Base-by-base conservation (phyloP, 2,888 invertebrate species). In the Lasioglossum figueresi region DNA sequence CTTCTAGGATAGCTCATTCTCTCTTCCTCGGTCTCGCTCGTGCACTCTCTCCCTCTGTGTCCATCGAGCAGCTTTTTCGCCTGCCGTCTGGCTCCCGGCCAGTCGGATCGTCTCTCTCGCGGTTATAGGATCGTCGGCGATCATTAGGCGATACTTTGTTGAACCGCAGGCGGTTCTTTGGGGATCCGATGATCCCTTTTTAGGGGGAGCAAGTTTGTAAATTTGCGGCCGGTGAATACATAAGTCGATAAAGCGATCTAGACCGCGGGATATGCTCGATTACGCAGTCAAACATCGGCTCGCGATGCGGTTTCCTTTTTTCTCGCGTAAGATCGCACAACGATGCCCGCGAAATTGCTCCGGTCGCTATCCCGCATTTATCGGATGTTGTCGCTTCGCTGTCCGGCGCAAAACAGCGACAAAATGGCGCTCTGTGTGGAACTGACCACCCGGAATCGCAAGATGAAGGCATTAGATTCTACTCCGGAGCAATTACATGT, bases 111-210 rank as follows among this genome's bases (percentile, higher is more conserved):
- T 79, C 78, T 63, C 56, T 56, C 78, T 63, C 75, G 83, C 78
- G 71, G 74, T 66, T 76, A 72, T 52, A 27, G 45, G 66, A 75
- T 80, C 31, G 59, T 71, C 40, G 48, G 40, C 16, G 72, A 84
- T 84, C 76, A 79, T 85, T 37, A 63, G 40, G 16, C 59, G 40
- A 77, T 77, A 48, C 48, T 77, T 70, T 70, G 68, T 68, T 27
- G 70, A 52, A 59, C 43, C 56, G 34, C 31, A 68, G 72, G 63
- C 43, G 56, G 71, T 34, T 80, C 75, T 76, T 74, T 52, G 48
- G 27, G 43, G 34, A 59, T 34, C 27, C 68, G 40, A 48, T 34
- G 66, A 45, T 66, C 43, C 45, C 63, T 79, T 74, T 79, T 74
- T 37, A 27, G 23, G 19, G 31, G 31, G 43, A 68, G 37, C 63